Evolutionary conservation across 2,797 vertebrate genomes (phyloP).

Genomic region (Toxotes lorentzi): DNA sequence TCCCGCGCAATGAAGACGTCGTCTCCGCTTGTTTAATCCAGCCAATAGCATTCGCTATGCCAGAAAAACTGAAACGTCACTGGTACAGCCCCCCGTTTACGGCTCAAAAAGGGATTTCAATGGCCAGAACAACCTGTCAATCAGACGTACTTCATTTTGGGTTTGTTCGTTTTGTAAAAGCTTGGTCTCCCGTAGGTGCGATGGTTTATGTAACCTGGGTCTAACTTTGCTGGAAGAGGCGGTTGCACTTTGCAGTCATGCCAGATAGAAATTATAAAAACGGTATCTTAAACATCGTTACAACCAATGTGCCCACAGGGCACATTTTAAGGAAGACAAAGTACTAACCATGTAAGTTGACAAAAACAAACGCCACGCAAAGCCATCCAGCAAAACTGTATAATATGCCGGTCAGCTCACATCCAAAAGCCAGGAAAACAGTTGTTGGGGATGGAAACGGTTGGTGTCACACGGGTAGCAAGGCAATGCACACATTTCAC

Average conservation of each 20-base stretch:
- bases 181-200: neutral
- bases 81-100: slow-evolving; percentile 35
- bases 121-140: slow-evolving; percentile 47
- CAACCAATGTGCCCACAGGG: neutral
- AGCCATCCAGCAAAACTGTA: neutral
- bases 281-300: neutral
- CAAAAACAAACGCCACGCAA: neutral
- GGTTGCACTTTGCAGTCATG: neutral
- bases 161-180: neutral
- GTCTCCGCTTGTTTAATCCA: slow-evolving; percentile 57
- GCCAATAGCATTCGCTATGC: slow-evolving; percentile 57
- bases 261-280: neutral
- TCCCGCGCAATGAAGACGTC: slow-evolving; percentile 69
- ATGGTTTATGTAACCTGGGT: neutral
- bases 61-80: neutral
- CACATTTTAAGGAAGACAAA: neutral
- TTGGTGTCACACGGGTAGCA: too few species aligned
- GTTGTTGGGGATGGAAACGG: neutral
- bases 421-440: neutral
- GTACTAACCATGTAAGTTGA: neutral
- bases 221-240: neutral
- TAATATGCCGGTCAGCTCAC: neutral
- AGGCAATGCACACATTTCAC: neutral
- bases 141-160: neutral
- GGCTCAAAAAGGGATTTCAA: slow-evolving; percentile 23